Evolutionary conservation across 2,888 invertebrate genomes (phyloP), one percentile per base, ranked within the genome.

Genomic region (Eupithecia pulchellata): DNA sequence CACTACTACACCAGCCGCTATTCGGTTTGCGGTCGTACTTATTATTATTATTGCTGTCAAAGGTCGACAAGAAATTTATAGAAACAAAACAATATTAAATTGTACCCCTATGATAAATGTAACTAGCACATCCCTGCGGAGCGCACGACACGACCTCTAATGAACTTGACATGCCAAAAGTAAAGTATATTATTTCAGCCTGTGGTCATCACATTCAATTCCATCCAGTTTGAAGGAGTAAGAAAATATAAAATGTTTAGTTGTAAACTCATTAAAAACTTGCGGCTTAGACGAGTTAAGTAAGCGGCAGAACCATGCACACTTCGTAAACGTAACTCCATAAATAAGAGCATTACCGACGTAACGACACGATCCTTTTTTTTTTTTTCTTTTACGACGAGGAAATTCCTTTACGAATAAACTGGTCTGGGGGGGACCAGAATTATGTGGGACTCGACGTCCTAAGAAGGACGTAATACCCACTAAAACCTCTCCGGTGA

Each of bases 301-400:
- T 17, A n/a, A 30, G 8, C 6, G 29, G 27, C 29, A 55, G 20
- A 58, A 30, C 42, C n/a, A 47, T 47, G 20, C 57, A 65, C 32
- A 65, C 61, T 42, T n/a, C n/a, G n/a, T 25, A 25, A 25, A 11
- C 25, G 27, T 13, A 11, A 55, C 4, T 9, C 69, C 64, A 71
- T 74, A 74, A 74, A 74, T 74, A 71, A 71, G 57, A 29, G 47
- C 74, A 67, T 71, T 69, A 71, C 68, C 68, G 62, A 68, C 64
- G 57, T 66, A 68, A 71, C 73, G 70, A 66, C 73, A 66, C 68
- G n/a, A n/a, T n/a, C n/a, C n/a, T n/a, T n/a, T n/a, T n/a, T n/a
- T n/a, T n/a, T n/a, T n/a, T n/a, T n/a, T n/a, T n/a, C n/a, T n/a
- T n/a, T n/a, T n/a, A n/a, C n/a, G n/a, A n/a, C n/a, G n/a, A n/a